phyloP scores from a whole-genome alignment of 2,113 vertebrate genomes.

The Pristiophorus japonicus region DNA sequence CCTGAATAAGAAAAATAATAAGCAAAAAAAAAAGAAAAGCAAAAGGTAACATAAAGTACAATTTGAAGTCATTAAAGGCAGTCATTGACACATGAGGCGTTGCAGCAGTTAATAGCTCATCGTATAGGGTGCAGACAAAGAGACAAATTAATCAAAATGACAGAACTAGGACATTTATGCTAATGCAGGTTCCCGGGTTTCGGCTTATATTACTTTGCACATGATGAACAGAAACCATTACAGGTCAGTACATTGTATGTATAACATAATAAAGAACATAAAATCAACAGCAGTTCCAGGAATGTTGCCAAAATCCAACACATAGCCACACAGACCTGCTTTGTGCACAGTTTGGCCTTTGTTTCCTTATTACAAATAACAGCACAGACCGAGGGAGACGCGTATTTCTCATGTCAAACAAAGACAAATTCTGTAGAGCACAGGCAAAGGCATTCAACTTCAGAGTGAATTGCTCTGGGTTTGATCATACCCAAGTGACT shows the following conservation, averaged over 20 bases:
- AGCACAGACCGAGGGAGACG: slow-evolving; percentile 8
- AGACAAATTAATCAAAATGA: slow-evolving; percentile 80
- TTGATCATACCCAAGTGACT: slow-evolving; percentile 30
- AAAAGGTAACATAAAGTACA: slow-evolving; percentile 61
- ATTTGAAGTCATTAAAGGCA: slow-evolving; percentile 76
- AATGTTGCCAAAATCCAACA: slow-evolving; percentile 58
- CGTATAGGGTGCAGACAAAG: slow-evolving; percentile 78
- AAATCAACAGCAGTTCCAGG: slow-evolving; percentile 63
- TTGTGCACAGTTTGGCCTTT: slow-evolving; percentile 35
- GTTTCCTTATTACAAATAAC: slow-evolving; percentile 37
- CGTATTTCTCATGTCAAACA: slow-evolving; percentile 34
- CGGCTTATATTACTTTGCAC: slow-evolving; percentile 62
- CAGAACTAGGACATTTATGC: slow-evolving; percentile 78
- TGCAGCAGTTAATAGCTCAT: slow-evolving; percentile 79
- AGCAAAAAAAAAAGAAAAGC: slow-evolving; percentile 12
- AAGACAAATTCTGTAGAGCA: slow-evolving; percentile 33
- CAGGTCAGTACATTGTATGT: slow-evolving; percentile 72
- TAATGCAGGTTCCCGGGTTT: slow-evolving; percentile 66
- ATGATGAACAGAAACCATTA: slow-evolving; percentile 72
- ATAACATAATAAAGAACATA: slow-evolving; percentile 69
- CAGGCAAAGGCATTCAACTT: slow-evolving; percentile 32
- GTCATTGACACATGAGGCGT: slow-evolving; percentile 75
- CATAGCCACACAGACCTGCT: slow-evolving; percentile 36
- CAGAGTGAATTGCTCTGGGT: slow-evolving; percentile 25
- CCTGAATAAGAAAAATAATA: slow-evolving; percentile 70